phyloP scores from a whole-genome alignment of 2,797 vertebrate genomes.

The Tapera naevia region DNA sequence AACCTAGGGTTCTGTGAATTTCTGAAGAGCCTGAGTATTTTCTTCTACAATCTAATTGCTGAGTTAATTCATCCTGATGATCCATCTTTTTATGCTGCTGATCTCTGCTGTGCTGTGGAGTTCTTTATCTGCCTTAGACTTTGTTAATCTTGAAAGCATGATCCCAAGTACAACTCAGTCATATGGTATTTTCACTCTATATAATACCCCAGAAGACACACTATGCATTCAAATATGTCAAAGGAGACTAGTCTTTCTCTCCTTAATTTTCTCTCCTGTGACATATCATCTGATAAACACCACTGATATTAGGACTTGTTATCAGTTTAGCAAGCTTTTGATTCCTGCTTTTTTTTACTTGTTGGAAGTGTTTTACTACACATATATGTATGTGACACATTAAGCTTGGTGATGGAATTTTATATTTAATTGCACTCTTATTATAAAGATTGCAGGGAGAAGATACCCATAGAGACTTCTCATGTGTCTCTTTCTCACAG shows the following conservation, averaged over 20 bases:
- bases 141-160: background rate
- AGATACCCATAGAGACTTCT: background rate
- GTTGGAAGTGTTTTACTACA: background rate
- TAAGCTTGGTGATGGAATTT: background rate
- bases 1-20: background rate
- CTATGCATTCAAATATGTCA: background rate
- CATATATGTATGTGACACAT: background rate
- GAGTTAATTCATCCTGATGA: conserved; percentile 2
- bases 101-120: background rate
- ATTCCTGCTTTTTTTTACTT: background rate
- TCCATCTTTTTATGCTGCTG: background rate
- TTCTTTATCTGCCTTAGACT: conserved; percentile 11
- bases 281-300: background rate
- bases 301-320: background rate
- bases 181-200: background rate
- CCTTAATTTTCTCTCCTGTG: background rate
- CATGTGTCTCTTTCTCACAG: background rate
- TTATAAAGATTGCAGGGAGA: background rate
- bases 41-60: background rate
- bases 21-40: background rate
- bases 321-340: background rate
- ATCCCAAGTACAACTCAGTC: background rate
- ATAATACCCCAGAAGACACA: background rate
- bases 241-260: background rate
- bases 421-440: background rate